Percentiles rank a stretch among this genome's conserved stretches.
Conservation (phyloP, 2,888 invertebrate genomes). For the Thera britannica region DNA sequence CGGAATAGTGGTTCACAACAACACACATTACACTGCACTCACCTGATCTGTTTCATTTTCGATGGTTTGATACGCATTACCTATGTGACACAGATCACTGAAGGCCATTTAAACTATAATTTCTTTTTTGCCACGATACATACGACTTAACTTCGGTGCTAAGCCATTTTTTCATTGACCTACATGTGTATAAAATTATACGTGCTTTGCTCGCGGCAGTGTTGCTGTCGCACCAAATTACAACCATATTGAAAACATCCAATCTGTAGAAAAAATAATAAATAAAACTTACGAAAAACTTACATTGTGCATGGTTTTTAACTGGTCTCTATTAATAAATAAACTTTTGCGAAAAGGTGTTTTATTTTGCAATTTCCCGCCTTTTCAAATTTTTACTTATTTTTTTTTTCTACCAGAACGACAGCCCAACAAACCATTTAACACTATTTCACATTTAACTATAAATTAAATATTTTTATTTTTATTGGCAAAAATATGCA, state of each 20-base stretch:
- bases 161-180: conserved; percentile 85
- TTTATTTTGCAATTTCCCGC: conserved; percentile 42
- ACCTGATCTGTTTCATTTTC: conserved; percentile 84
- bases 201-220: conserved; percentile 72
- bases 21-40: conserved; percentile 63
- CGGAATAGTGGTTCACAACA: conserved; percentile 63
- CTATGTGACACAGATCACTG: conserved; percentile 84
- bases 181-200: conserved; percentile 82
- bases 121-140: conserved; percentile 83
- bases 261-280: not conserved
- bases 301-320: conserved; percentile 43
- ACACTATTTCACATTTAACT: too few relatives aligned
- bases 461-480: too few relatives aligned
- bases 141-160: conserved; percentile 76
- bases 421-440: too few relatives aligned
- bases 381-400: conserved; percentile 28
- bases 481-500: too few relatives aligned
- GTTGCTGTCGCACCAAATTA: conserved; percentile 65
- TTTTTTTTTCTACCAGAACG: conserved; percentile 23
- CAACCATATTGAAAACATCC: conserved; percentile 24
- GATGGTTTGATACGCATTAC: conserved; percentile 81
- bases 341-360: not conserved
- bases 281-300: conserved; percentile 39
- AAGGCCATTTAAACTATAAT: conserved; percentile 85
- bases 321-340: conserved; percentile 5